Conservation (phyloP, 2,113 vertebrate species). For the Aix galericulata region DNA sequence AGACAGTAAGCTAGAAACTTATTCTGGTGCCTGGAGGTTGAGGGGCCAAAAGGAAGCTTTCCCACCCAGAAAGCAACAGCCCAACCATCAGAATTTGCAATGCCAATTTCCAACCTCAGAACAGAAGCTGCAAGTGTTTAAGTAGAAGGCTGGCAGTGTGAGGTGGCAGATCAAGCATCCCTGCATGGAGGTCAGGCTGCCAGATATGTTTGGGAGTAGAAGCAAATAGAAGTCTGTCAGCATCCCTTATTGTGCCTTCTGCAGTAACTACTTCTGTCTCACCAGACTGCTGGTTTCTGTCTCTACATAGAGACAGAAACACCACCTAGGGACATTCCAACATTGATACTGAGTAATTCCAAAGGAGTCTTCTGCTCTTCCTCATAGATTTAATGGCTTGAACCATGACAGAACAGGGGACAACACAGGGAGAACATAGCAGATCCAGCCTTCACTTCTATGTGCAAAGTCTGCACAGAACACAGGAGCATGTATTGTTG, state of each 20-base stretch:
- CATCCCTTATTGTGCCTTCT: not conserved
- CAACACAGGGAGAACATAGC: not conserved
- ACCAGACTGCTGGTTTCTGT: not conserved
- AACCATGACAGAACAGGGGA: fast-evolving
- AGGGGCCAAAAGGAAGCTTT: not conserved
- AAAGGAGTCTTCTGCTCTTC: not conserved
- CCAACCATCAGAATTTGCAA: not conserved
- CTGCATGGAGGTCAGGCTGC: not conserved
- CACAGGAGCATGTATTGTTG: not conserved
- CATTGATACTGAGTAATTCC: not conserved
- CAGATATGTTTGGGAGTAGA: not conserved
- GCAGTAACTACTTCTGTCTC: not conserved
- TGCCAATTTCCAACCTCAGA: not conserved
- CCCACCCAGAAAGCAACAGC: not conserved
- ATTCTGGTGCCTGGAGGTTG: not conserved
- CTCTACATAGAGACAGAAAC: not conserved
- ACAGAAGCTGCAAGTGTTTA: not conserved
- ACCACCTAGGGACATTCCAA: not conserved
- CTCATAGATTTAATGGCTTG: not conserved
- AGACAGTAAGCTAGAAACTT: not conserved
- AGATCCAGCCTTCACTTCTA: not conserved
- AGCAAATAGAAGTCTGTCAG: not conserved
- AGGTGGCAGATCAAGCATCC: not conserved
- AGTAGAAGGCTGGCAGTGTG: not conserved
- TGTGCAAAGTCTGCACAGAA: not conserved